phyloP scores from a whole-genome alignment of 2,797 vertebrate genomes.

The Coendou prehensilis region DNA sequence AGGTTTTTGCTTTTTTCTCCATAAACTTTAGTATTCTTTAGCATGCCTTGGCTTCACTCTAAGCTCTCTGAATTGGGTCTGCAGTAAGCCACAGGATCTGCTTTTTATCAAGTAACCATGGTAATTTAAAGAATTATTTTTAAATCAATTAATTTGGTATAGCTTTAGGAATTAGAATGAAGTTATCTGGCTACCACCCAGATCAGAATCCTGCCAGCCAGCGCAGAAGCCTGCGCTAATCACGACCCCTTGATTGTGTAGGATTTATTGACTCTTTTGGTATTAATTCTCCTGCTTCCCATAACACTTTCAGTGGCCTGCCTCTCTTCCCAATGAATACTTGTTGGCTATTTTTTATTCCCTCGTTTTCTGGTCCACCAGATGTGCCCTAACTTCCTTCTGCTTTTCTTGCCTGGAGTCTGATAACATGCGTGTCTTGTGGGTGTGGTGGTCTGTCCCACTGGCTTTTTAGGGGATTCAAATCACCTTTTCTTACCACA shows the following conservation, averaged over 20 bases:
- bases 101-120: constrained; percentile 35
- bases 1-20: background rate
- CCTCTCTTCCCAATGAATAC: background rate
- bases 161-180: constrained; percentile 28
- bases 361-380: background rate
- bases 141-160: constrained; percentile 45
- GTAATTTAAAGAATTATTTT: constrained; percentile 60
- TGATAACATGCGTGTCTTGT: background rate
- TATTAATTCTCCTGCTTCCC: background rate
- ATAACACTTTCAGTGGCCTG: background rate
- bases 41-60: background rate
- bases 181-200: background rate
- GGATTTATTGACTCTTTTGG: background rate
- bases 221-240: background rate
- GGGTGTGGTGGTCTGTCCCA: background rate
- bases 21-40: background rate
- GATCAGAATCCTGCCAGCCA: background rate
- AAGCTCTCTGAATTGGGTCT: background rate
- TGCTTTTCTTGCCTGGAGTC: background rate
- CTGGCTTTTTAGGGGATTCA: background rate
- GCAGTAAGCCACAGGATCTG: background rate
- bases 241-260: background rate
- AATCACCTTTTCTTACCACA: background rate
- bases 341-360: background rate
- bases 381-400: background rate